Evolutionary conservation across 2,888 invertebrate species (phyloP).

Genomic region (Lasioglossum calceatum): DNA sequence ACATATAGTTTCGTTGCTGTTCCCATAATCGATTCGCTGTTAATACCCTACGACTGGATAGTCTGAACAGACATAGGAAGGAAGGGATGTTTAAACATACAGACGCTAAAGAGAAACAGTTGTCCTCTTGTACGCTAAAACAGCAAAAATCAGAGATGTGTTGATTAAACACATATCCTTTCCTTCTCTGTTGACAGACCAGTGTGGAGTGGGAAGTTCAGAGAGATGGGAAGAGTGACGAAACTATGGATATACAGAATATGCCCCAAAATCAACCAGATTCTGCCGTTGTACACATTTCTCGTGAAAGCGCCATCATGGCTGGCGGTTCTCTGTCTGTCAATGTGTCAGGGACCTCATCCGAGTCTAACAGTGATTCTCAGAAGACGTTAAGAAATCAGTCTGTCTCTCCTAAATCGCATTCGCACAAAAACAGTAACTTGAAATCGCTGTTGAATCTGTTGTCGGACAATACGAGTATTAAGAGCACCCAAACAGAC

Average conservation of each 20-base stretch:
- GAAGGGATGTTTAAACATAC: constrained; percentile 85
- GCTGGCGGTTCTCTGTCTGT: constrained; percentile 76
- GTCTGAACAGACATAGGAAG: constrained; percentile 83
- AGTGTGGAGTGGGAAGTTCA: constrained; percentile 85
- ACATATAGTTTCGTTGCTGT: constrained; percentile 73
- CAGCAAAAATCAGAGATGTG: constrained; percentile 74
- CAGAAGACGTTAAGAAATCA: constrained; percentile 53
- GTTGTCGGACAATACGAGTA: constrained; percentile 41
- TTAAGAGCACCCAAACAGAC: constrained; percentile 35
- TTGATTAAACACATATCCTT: constrained; percentile 85
- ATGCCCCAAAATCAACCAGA: constrained; percentile 77
- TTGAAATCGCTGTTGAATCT: constrained; percentile 35
- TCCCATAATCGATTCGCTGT: constrained; percentile 60
- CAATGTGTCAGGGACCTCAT: constrained; percentile 71
- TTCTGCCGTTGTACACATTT: constrained; percentile 74
- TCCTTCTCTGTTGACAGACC: constrained; percentile 90
- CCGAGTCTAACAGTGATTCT: constrained; percentile 53
- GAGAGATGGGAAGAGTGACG: constrained; percentile 84
- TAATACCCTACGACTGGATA: constrained; percentile 65
- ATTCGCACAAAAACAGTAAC: constrained; percentile 44
- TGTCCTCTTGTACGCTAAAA: constrained; percentile 79
- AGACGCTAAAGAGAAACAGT: constrained; percentile 64
- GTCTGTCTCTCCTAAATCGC: constrained; percentile 33
- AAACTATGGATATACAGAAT: constrained; percentile 81
- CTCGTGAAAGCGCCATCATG: constrained; percentile 77